Conservation (phyloP, 2,888 invertebrate genomes). For the Latrodectus elegans region DNA sequence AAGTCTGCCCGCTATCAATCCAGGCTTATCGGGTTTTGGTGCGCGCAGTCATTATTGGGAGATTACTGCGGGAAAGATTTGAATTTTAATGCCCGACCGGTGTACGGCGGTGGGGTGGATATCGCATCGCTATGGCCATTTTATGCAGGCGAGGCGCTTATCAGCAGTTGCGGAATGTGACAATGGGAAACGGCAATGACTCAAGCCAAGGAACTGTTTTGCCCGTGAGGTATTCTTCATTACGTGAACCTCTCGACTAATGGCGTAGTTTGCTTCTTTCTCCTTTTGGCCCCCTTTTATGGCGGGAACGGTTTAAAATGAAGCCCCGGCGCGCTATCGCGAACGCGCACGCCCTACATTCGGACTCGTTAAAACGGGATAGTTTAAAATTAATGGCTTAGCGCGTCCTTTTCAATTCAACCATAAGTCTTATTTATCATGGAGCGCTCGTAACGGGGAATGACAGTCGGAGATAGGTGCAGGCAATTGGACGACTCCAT, state of each 20-base stretch:
- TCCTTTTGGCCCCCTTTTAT: conserved; percentile 65
- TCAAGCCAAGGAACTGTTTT: conserved; percentile 68
- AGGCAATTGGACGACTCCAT: conserved; percentile 61
- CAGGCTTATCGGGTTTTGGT: conserved; percentile 69
- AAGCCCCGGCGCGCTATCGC: conserved; percentile 46
- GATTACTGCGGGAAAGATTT: conserved; percentile 70
- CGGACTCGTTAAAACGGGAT: conserved; percentile 70
- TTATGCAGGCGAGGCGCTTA: conserved; percentile 61
- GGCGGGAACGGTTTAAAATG: conserved; percentile 64
- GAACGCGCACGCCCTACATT: conserved; percentile 48
- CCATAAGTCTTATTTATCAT: conserved; percentile 70
- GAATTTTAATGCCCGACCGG: conserved; percentile 66
- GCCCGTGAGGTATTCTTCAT: conserved; percentile 69
- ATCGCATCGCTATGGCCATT: conserved; percentile 59
- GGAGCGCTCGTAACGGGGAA: conserved; percentile 59
- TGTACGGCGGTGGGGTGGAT: conserved; percentile 30
- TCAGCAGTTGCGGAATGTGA: conserved; percentile 69
- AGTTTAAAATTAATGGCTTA: conserved; percentile 70
- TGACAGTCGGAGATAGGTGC: conserved; percentile 68
- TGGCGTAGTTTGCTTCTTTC: conserved; percentile 69
- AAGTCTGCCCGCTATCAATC: conserved; percentile 68
- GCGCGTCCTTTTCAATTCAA: conserved; percentile 69
- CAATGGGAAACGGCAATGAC: conserved; percentile 70
- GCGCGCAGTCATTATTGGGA: conserved; percentile 69
- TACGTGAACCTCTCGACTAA: conserved; percentile 69